A percentile compares a stretch with the other conserved stretches of the same genome.
Conservation (phyloP, 2,888 invertebrate species). For the Cerastis leucographa region DNA sequence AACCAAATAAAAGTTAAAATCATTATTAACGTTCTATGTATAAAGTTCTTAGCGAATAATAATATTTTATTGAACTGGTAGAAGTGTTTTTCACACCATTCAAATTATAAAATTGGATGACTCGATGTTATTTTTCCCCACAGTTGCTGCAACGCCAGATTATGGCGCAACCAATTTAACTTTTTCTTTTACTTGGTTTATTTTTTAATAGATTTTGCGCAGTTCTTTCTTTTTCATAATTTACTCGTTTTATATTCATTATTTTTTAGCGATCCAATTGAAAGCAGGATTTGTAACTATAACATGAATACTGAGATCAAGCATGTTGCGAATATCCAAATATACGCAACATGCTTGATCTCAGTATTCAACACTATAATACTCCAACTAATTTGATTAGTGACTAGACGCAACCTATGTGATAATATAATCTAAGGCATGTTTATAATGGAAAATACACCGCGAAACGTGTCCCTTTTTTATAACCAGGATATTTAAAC, state of each 20-base stretch:
- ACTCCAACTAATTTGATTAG: not conserved
- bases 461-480: conserved; percentile 15
- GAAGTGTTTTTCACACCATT: not conserved
- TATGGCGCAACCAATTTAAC: conserved; percentile 18
- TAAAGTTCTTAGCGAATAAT: not conserved
- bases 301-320: not conserved
- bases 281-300: not conserved
- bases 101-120: conserved; percentile 8
- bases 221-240: not conserved
- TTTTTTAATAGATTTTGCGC: not conserved
- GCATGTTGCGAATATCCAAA: not conserved
- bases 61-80: not conserved
- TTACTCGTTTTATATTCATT: conserved; percentile 12
- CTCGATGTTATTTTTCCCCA: not conserved
- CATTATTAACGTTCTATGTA: not conserved
- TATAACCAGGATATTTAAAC: conserved; percentile 28
- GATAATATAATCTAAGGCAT: not conserved
- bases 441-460: not conserved
- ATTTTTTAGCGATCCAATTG: not conserved
- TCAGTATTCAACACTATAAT: not conserved
- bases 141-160: conserved; percentile 1
- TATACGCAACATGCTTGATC: no score
- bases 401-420: not conserved
- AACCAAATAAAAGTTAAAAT: not conserved
- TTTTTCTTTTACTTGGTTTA: not conserved